These are phyloP conservation scores for Chionomys nivalis DNA, from an alignment of 2,113 vertebrate genomes.

Conservation along the genomic window DNA sequence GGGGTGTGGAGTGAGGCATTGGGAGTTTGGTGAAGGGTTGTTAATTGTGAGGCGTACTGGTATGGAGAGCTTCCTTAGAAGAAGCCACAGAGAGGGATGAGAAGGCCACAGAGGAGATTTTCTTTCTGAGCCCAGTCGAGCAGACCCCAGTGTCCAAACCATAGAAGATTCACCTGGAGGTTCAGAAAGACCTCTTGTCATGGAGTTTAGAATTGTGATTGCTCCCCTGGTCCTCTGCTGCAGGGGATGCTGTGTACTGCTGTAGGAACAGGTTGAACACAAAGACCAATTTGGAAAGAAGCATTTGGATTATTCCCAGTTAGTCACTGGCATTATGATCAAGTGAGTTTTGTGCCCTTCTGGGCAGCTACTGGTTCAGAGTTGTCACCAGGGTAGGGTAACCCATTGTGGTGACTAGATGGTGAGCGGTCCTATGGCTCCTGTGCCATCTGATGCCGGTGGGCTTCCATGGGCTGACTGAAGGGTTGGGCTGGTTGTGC, in stretches of 20 bases:
- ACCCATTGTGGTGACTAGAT: not conserved
- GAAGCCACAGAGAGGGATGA: not conserved
- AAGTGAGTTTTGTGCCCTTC: not conserved
- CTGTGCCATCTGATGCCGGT: not conserved
- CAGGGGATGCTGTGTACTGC: not conserved
- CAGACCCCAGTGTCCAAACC: not conserved
- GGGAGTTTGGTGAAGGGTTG: not conserved
- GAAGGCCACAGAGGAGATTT: not conserved
- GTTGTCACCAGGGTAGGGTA: not conserved
- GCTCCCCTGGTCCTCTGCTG: not conserved
- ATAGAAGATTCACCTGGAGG: fast-evolving
- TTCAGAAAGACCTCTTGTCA: not conserved
- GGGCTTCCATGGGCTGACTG: not conserved
- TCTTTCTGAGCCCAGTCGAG: too few relatives aligned
- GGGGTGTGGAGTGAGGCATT: not conserved
- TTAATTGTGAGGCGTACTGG: not conserved
- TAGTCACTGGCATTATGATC: not conserved
- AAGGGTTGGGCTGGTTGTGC: not conserved
- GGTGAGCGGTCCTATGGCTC: fast-evolving
- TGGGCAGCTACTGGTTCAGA: fast-evolving
- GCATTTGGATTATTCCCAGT: not conserved
- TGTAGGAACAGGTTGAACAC: constrained; percentile 6
- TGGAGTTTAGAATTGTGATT: not conserved
- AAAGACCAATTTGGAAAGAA: not conserved
- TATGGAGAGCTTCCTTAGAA: not conserved